A percentile compares a stretch with the other conserved stretches of the same genome.
These are phyloP conservation scores for Muscicapa adusta DNA, from an alignment of 2,113 vertebrate species.

Conservation along the genomic window DNA sequence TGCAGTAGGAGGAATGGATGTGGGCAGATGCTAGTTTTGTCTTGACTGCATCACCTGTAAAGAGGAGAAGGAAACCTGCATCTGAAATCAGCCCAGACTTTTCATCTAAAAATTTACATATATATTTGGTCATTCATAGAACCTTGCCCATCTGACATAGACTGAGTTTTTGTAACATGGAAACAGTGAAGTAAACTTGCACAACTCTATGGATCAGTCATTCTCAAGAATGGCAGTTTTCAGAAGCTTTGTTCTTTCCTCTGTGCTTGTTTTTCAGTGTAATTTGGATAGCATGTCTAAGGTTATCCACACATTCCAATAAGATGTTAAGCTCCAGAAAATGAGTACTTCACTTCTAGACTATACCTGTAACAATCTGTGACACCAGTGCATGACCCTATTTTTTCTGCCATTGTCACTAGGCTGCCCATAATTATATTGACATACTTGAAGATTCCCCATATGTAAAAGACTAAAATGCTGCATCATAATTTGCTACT, in stretches of 20 bases:
- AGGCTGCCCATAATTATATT: background rate
- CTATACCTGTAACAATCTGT: background rate
- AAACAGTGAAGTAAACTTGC: background rate
- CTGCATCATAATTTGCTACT: slow-evolving; percentile 67
- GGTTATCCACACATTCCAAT: background rate
- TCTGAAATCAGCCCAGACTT: background rate
- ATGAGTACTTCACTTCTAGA: background rate
- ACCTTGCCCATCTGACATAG: background rate
- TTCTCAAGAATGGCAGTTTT: background rate
- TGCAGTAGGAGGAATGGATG: background rate
- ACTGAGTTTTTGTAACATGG: background rate
- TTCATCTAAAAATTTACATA: background rate
- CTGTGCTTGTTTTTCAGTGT: background rate
- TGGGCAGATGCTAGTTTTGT: background rate
- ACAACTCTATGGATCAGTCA: background rate
- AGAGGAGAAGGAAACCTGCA: background rate
- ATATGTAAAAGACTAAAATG: slow-evolving; percentile 28
- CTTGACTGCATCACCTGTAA: background rate
- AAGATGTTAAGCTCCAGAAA: background rate
- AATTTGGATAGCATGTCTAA: background rate
- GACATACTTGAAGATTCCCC: background rate
- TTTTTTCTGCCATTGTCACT: background rate
- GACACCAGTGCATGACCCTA: background rate
- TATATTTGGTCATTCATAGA: background rate
- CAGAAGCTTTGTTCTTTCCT: background rate